phyloP scores from a whole-genome alignment of 2,888 invertebrate genomes.

The Eutolmus rufibarbis region DNA sequence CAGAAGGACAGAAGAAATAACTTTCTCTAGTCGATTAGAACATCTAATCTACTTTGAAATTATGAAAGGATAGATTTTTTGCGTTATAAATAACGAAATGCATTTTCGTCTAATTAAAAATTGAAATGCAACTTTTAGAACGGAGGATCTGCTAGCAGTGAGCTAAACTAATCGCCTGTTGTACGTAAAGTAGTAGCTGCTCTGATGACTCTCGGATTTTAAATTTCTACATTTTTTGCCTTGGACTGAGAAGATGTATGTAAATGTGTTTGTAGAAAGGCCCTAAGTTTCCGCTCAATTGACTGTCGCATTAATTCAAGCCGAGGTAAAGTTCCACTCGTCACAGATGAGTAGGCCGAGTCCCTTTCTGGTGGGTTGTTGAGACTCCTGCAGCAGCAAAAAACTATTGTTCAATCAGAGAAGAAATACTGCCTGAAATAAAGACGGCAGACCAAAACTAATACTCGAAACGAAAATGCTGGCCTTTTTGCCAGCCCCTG shows the following conservation, averaged over 20 bases:
- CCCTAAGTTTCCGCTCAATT: neutral
- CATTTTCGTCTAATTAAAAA: neutral
- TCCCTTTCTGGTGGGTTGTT: neutral
- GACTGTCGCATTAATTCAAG: conserved; percentile 11
- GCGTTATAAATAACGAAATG: neutral
- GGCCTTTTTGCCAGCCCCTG: neutral
- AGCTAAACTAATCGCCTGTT: neutral
- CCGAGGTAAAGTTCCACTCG: neutral
- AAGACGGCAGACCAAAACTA: conserved; percentile 34
- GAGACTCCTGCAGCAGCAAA: neutral
- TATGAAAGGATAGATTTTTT: too few relatives aligned
- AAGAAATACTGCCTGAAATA: conserved; percentile 21
- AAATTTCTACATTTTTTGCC: neutral
- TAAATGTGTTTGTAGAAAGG: neutral
- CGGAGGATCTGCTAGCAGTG: neutral
- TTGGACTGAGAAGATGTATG: neutral
- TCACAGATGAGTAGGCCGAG: neutral
- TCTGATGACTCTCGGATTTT: neutral
- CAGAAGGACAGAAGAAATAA: too few relatives aligned
- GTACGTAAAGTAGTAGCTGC: neutral
- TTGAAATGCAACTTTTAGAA: neutral
- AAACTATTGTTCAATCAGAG: conserved; percentile 30
- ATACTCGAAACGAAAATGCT: conserved; percentile 36
- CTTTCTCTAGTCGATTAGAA: neutral
- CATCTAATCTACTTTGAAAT: neutral